Evolutionary conservation across 2,113 vertebrate genomes (phyloP).

Genomic region (Oenanthe melanoleuca): DNA sequence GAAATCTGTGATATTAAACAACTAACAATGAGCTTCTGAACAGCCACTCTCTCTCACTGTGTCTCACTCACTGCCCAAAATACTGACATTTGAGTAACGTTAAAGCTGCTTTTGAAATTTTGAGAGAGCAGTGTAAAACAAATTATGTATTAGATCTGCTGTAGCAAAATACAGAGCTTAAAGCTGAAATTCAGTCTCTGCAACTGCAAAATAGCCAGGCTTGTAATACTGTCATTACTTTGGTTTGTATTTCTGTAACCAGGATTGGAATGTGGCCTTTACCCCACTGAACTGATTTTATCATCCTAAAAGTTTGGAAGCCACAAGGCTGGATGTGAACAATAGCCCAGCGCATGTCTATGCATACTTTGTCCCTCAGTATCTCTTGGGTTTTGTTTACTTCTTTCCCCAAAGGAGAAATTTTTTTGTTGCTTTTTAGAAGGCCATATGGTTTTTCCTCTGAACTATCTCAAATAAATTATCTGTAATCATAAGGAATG

Average conservation of each 20-base stretch:
- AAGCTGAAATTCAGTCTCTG: background rate
- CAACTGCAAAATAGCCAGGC: background rate
- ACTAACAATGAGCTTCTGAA: background rate
- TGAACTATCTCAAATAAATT: slow-evolving; percentile 28
- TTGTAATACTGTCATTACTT: background rate
- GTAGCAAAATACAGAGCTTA: background rate
- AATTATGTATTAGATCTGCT: background rate
- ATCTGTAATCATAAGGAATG: slow-evolving; percentile 50
- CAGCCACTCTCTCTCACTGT: background rate
- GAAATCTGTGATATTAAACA: background rate
- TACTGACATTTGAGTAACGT: background rate
- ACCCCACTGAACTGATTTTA: slow-evolving; percentile 31
- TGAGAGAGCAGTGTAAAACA: background rate
- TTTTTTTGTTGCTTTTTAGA: background rate
- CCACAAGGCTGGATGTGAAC: slow-evolving; percentile 18
- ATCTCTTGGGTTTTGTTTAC: slow-evolving; percentile 16
- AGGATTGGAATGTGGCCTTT: slow-evolving; percentile 36
- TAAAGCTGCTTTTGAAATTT: background rate
- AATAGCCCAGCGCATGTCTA: slow-evolving; percentile 38
- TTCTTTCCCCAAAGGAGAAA: background rate
- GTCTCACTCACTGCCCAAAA: background rate
- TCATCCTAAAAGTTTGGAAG: slow-evolving; percentile 13
- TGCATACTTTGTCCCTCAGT: background rate
- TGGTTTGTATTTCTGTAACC: slow-evolving; percentile 26
- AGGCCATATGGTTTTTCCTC: slow-evolving; percentile 14